These are phyloP conservation scores for Ptilodon capucinus DNA, from an alignment of 2,888 invertebrate species.

Conservation along the genomic window DNA sequence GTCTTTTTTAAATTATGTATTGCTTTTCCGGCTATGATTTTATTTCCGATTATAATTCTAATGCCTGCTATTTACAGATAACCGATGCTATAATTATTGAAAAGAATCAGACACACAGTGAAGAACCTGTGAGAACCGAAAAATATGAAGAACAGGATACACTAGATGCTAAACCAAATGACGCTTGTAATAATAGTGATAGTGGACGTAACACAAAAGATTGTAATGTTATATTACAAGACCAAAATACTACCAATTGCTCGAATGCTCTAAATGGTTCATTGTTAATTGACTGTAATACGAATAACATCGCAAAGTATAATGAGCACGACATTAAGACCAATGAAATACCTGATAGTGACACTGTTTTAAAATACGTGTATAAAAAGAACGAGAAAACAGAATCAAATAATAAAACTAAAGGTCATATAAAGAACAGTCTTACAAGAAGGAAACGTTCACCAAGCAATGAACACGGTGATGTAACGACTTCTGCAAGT, in stretches of 20 bases:
- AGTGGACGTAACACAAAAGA: slow-evolving; percentile 2
- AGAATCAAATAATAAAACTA: slow-evolving; percentile 37
- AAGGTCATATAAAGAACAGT: slow-evolving; percentile 58
- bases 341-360: slow-evolving; percentile 33
- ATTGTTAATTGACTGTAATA: neutral
- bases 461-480: neutral
- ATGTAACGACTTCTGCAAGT: neutral
- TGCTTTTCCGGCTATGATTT: neutral
- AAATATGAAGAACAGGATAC: slow-evolving; percentile 17
- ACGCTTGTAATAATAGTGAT: slow-evolving; percentile 11
- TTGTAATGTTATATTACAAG: neutral
- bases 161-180: slow-evolving; percentile 9
- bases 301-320: slow-evolving; percentile 1
- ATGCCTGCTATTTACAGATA: slow-evolving; percentile 48
- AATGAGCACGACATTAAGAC: slow-evolving; percentile 14
- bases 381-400: slow-evolving; percentile 51
- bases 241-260: neutral
- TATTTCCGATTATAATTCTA: neutral
- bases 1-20: slow-evolving; percentile 9
- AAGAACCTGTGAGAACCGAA: slow-evolving; percentile 8
- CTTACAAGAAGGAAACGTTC: slow-evolving; percentile 56
- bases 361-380: slow-evolving; percentile 60
- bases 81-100: slow-evolving; percentile 50
- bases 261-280: neutral
- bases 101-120: slow-evolving; percentile 24